Base-by-base conservation (phyloP, 2,113 vertebrate genomes). In the Lates calcarifer region DNA sequence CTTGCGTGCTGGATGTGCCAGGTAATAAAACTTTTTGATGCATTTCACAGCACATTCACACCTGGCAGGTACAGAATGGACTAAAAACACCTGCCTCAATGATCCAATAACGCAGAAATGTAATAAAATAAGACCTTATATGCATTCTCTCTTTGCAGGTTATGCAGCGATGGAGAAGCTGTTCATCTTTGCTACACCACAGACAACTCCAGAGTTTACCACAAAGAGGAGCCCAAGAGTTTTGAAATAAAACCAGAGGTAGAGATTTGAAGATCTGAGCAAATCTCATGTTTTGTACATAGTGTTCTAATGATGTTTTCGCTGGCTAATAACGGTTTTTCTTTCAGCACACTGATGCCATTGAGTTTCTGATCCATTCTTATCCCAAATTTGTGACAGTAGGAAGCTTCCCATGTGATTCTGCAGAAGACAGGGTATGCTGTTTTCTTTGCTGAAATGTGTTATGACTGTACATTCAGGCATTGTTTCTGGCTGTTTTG, bases 161-260 rank as follows among this genome's bases (percentile, higher is more conserved):
- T 99, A 78, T 97, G 97, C 92, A 97, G 96, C 9, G 96, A 98
- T 68, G 97, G 96, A 77, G 96, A 94, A 6, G 85, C 86, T 1
- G 91, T 98, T 64, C 89, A 95, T 84, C 94, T 99, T 29, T 97
- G 96, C 91, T 96, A 99, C 87, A 96, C 96, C 0, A 95, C 95
- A 14, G 96, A 98, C 84, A 99, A 99, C 91, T 97, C 97, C 33
- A 96, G 98, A 86, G 95, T 97, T 56, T 99, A 99, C 91, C 98
- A 99, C 92, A 95, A 97, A 92, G 97, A 97, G 85, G 96, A 97
- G 74, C 94, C 91, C 82, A 98, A 97, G 93, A 97, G 92, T 87
- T 92, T 98, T 61, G 96, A 98, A 94, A 93, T 99, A 58, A 93
- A 96, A 73, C 81, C 94, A 0, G 97, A 98, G 94, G 96, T 96